Conservation (phyloP, 1,140 invertebrate species). For the Hermetia illucens region DNA sequence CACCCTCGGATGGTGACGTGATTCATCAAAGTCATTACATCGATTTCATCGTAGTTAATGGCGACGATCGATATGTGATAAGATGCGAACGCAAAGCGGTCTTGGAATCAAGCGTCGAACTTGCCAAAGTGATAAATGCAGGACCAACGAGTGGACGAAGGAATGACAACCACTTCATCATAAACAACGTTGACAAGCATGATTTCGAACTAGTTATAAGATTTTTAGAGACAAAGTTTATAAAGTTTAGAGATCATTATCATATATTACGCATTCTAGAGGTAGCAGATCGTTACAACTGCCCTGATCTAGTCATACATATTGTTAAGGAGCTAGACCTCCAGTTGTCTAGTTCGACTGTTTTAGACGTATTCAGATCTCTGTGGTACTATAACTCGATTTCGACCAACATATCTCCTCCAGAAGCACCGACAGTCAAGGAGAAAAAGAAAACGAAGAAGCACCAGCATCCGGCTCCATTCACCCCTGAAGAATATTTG, state of each 20-base stretch:
- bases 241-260: conserved; percentile 27
- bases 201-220: conserved; percentile 27
- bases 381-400: conserved; percentile 27
- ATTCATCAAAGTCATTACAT: conserved; percentile 27
- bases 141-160: conserved; percentile 26
- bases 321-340: conserved; percentile 29
- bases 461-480: conserved; percentile 24
- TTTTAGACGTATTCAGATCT: conserved; percentile 24
- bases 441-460: conserved; percentile 9
- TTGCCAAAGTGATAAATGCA: conserved; percentile 27
- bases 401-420: too few species aligned
- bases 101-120: conserved; percentile 23
- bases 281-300: conserved; percentile 25
- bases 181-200: conserved; percentile 24
- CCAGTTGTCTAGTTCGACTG: conserved; percentile 21
- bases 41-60: conserved; percentile 28
- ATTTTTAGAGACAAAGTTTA: conserved; percentile 26
- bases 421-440: neutral
- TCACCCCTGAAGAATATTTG: conserved; percentile 27
- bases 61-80: conserved; percentile 28
- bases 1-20: conserved; percentile 21
- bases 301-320: conserved; percentile 27
- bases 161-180: conserved; percentile 28
- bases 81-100: conserved; percentile 25
- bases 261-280: conserved; percentile 27